These are phyloP conservation scores for Hippocampus guttulatus DNA, from an alignment of 2,113 vertebrate genomes.

Conservation along the genomic window DNA sequence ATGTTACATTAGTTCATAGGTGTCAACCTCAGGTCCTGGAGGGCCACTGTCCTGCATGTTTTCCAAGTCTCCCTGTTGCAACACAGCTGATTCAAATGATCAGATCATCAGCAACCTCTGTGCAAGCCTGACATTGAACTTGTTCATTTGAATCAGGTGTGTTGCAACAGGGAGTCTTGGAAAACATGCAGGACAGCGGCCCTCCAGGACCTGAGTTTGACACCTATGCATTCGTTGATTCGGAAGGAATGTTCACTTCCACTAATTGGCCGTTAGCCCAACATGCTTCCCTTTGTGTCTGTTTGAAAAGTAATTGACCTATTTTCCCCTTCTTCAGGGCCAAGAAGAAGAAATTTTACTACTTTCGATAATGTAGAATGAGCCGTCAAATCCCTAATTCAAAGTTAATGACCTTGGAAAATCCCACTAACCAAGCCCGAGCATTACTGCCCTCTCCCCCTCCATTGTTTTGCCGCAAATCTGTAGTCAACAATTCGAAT, in stretches of 20 bases:
- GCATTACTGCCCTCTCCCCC: too few species aligned
- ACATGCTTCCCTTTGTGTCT: slow-evolving; percentile 8
- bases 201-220: too few species aligned
- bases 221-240: too few species aligned
- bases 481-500: neutral
- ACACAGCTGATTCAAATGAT: too few species aligned
- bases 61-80: too few species aligned
- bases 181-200: too few species aligned
- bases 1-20: slow-evolving; percentile 5
- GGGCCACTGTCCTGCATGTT: too few species aligned
- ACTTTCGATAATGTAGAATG: neutral
- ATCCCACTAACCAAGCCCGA: neutral
- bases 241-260: slow-evolving; percentile 17
- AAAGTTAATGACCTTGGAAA: neutral
- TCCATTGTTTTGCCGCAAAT: neutral
- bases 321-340: slow-evolving; percentile 3
- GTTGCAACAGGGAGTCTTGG: too few species aligned
- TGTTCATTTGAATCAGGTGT: too few species aligned
- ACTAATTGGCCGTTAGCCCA: slow-evolving; percentile 21
- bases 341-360: neutral
- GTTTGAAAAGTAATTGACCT: slow-evolving; percentile 12
- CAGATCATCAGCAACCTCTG: too few species aligned
- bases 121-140: too few species aligned
- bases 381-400: neutral
- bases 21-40: too few species aligned